Percentiles rank a stretch among this genome's conserved stretches.
These are phyloP conservation scores for Pygmarrhopalites habei DNA, from an alignment of 1,140 invertebrate genomes.

Conservation along the genomic window DNA sequence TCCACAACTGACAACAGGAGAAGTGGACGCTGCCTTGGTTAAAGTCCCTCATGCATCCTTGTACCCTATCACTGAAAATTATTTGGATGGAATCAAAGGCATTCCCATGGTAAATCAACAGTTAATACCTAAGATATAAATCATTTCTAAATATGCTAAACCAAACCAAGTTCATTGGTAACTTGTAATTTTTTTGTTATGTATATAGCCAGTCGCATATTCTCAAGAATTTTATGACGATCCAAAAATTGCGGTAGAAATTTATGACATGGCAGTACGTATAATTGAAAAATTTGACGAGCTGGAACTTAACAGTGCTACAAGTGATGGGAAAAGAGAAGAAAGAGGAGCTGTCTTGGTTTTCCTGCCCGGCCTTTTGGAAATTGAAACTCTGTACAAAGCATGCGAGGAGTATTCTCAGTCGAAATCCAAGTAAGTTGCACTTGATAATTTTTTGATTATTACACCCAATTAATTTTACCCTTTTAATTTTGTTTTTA, in stretches of 20 bases:
- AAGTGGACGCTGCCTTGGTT: not conserved
- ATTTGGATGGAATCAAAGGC: constrained; percentile 1
- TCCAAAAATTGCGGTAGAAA: not conserved
- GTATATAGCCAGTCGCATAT: not conserved
- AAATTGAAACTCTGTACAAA: constrained; percentile 62
- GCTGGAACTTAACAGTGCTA: constrained; percentile 16
- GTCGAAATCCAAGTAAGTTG: constrained; percentile 13
- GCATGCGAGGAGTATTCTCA: too few species aligned
- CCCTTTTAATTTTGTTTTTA: not conserved
- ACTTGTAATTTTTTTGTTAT: not conserved
- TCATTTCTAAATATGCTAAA: too few species aligned
- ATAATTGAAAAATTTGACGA: constrained; percentile 63
- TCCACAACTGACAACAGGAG: constrained; percentile 38
- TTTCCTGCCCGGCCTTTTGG: constrained; percentile 77
- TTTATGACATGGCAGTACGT: constrained; percentile 45
- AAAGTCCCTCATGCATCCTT: not conserved
- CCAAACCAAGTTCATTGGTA: not conserved
- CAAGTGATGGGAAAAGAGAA: constrained; percentile 30
- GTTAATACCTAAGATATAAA: too few species aligned
- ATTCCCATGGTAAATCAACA: not conserved
- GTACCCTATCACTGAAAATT: constrained; percentile 9
- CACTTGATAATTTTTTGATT: not conserved
- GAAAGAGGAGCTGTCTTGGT: constrained; percentile 63
- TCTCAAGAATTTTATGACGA: not conserved
- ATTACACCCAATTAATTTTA: not conserved